Evolutionary conservation across 2,797 vertebrate genomes (phyloP).

Genomic region (Rhinogobio ventralis): DNA sequence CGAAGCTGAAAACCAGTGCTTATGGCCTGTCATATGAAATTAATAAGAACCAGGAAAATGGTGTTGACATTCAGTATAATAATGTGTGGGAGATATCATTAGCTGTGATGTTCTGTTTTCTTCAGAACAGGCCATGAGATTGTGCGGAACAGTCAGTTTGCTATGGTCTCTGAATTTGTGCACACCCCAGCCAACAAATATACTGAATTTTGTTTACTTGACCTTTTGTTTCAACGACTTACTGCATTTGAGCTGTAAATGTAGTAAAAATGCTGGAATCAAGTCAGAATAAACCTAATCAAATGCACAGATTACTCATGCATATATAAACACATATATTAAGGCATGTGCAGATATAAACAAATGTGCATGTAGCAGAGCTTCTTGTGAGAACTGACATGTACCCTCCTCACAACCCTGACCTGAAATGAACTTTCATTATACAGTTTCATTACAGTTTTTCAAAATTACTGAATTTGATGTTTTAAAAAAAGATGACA

Average conservation of each 20-base stretch:
- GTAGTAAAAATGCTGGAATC: not conserved
- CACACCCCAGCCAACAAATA: not conserved
- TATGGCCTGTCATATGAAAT: slow-evolving; percentile 40
- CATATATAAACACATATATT: not conserved
- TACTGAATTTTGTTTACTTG: not conserved
- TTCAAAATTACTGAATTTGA: not conserved
- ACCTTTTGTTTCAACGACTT: not conserved
- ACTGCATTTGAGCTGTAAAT: not conserved
- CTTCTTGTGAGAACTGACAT: not conserved
- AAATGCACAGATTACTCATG: not conserved
- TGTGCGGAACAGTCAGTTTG: slow-evolving; percentile 4
- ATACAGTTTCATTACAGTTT: too few species aligned
- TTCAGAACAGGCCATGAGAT: not conserved
- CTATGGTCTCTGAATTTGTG: not conserved
- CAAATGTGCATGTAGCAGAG: not conserved
- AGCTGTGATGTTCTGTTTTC: not conserved
- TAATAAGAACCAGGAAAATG: not conserved
- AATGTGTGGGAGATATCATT: slow-evolving; percentile 21
- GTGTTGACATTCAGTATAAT: slow-evolving; percentile 33
- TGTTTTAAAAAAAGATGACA: not conserved
- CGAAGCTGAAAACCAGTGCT: slow-evolving; percentile 26
- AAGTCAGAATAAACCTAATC: not conserved
- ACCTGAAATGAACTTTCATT: not conserved
- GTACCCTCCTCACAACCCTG: not conserved
- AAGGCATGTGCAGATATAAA: not conserved